Evolutionary conservation across 37 sponge, comb jelly and placozoan species (phyloP), one percentile per base, ranked within the genome.

Genomic region (Spongilla lacustris): DNA sequence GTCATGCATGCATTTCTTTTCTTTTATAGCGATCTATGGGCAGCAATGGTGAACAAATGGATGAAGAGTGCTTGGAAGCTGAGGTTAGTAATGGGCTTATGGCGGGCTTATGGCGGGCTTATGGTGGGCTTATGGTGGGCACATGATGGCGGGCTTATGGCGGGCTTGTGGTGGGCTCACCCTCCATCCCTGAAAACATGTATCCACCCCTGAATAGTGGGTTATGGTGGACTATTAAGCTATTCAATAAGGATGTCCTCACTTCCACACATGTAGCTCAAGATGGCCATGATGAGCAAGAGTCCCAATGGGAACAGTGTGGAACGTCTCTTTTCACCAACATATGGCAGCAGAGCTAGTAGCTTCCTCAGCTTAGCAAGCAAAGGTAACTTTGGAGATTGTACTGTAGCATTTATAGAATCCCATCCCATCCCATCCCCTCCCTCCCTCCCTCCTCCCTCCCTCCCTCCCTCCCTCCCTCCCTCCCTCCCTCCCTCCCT

Each of bases 11-110:
- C 50, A 4, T 41, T 13, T 41, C 24, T 11, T 22, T 30, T 29
- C 34, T 2, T 67, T 2, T 25, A 11, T 68, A 80, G 80, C 5
- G 58, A 10, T 80, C 80, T 2, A 46, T 58, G 4, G 83, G 73
- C 4, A 50, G 27, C 28, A 74, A 74, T 50, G 83, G 74, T 41
- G 67, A 24, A n/a, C 58, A 83, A 28, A 36, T 71, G n/a, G 83
- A 83, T 26, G 75, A 83, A 27, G 83, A 74, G 10, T 73, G 74
- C 22, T 49, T 83, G 50, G 75, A 83, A 83, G 27, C 83, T 50
- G 75, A 83, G 50, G 83, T 83, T 73, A 26, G 80, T 80, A 14
- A 21, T 69, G 37, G 35, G 19, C 71, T 46, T 10, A 46, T 46
- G n/a, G n/a, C n/a, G n/a, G n/a, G n/a, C n/a, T n/a, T n/a, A n/a